Evolutionary conservation across 1,140 invertebrate genomes (phyloP), one percentile per base, ranked within the genome.

Genomic region (Orius insidiosus): DNA sequence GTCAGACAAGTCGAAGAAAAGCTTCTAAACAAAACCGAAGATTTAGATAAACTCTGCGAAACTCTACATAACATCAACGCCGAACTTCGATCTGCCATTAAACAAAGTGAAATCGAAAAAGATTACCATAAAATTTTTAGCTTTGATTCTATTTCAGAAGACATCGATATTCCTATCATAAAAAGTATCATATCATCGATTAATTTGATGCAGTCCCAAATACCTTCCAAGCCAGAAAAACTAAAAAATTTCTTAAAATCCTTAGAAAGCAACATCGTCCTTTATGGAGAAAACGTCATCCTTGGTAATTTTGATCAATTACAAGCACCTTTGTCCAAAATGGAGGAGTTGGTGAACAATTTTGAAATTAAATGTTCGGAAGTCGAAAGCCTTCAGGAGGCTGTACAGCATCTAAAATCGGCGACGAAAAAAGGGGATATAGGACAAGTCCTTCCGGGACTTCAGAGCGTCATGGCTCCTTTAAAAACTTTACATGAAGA

Each of bases 401-500:
- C 41, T 31, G 41, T 43, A 5, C 18, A 43, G 11, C 5, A 15
- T 11, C 11, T 43, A n/a, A 43, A 31, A 16, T 4, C 7, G 3
- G 24, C 24, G 3, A 14, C 24, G 24, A 43, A 30, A n/a, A n/a
- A 15, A 31, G 24, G 18, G 2, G 41, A 43, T 4, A 24, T 43
- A 3, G 9, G 18, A n/a, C 24, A 43, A 24, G 18, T 30, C 7
- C 41, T 43, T 24, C 18, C 41, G 3, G 41, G 18, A 4, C 24
- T 43, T 18, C 41, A 44, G 13, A 42, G 15, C 6, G 24, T 45
- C 13, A 32, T 48, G 30, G 5, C 34, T 19, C 41, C 42, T 18
- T 14, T 51, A 33, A 45, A 37, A 45, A 39, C 18, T 34, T 16
- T 51, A 39, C 46, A 51, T 13, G 49, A 50, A 47, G 44, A 47